Percentiles rank a stretch among this genome's conserved stretches.
Evolutionary conservation across 2,888 invertebrate species (phyloP).

Genomic region (Lordiphosa andalusiaca): DNA sequence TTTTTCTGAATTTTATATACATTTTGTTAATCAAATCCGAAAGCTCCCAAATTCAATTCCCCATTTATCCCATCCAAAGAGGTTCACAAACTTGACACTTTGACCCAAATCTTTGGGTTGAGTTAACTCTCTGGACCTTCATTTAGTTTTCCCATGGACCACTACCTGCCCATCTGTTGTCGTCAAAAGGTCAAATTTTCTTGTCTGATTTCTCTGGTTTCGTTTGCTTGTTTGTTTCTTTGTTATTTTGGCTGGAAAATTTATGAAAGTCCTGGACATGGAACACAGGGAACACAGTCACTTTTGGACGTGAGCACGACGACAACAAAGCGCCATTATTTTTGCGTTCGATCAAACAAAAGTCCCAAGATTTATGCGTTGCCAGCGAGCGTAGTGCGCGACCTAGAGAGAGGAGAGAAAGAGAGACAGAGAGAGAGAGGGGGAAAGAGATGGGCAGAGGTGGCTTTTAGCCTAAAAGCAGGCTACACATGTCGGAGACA

Average conservation of each 20-base stretch:
- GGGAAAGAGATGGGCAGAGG: neutral
- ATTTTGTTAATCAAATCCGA: too few species aligned
- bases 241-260: constrained; percentile 40
- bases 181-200: constrained; percentile 59
- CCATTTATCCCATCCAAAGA: too few species aligned
- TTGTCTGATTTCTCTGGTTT: constrained; percentile 37
- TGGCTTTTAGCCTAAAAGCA: constrained; percentile 58
- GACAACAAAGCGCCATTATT: constrained; percentile 64
- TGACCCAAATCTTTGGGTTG: too few species aligned
- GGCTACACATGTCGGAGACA: constrained; percentile 54
- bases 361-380: constrained; percentile 65
- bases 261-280: constrained; percentile 46
- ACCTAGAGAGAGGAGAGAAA: constrained; percentile 7
- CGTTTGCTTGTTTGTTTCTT: constrained; percentile 19
- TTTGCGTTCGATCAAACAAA: constrained; percentile 74
- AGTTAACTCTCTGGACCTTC: too few species aligned
- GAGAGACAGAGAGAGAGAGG: too few species aligned
- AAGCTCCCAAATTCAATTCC: too few species aligned
- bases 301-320: constrained; percentile 20
- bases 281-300: constrained; percentile 11
- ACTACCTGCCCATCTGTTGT: too few species aligned
- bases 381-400: constrained; percentile 14
- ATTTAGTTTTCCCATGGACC: too few species aligned
- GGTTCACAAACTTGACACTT: too few species aligned
- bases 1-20: too few species aligned